Conservation (phyloP, 2,888 invertebrate species). For the Pherbina coryleti region DNA sequence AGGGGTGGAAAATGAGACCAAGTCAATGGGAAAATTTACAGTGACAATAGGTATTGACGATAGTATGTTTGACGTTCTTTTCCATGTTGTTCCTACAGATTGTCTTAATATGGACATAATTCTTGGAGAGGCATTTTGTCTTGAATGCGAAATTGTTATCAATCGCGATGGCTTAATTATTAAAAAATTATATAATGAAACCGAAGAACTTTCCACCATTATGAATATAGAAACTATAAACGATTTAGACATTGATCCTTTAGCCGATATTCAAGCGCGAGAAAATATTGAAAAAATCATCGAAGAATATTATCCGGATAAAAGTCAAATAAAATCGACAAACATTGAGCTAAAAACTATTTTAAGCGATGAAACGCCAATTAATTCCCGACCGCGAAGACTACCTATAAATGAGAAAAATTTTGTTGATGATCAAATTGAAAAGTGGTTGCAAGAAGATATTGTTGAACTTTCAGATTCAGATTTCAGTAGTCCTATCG, state of each 20-base stretch:
- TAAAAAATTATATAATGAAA: background rate
- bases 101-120: background rate
- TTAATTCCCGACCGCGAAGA: slow-evolving; percentile 28
- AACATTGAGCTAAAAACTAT: slow-evolving; percentile 32
- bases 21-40: background rate
- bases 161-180: background rate
- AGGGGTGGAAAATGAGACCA: slow-evolving; percentile 1
- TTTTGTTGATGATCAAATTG: slow-evolving; percentile 38
- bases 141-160: no score
- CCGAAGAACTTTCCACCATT: slow-evolving; percentile 22
- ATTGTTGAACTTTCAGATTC: slow-evolving; percentile 46
- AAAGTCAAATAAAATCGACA: slow-evolving; percentile 16
- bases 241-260: slow-evolving; percentile 8
- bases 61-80: slow-evolving; percentile 23
- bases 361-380: slow-evolving; percentile 31
- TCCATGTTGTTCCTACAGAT: background rate
- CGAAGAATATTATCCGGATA: slow-evolving; percentile 19
- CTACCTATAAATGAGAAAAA: slow-evolving; percentile 25
- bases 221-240: slow-evolving; percentile 27
- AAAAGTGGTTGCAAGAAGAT: no score
- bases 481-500: slow-evolving; percentile 52
- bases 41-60: background rate
- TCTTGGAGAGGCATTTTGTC: no score
- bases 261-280: background rate
- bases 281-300: slow-evolving; percentile 4